Percentiles rank a stretch among this genome's conserved stretches.
phyloP scores from a whole-genome alignment of 2,888 invertebrate species.

The Phania funesta region DNA sequence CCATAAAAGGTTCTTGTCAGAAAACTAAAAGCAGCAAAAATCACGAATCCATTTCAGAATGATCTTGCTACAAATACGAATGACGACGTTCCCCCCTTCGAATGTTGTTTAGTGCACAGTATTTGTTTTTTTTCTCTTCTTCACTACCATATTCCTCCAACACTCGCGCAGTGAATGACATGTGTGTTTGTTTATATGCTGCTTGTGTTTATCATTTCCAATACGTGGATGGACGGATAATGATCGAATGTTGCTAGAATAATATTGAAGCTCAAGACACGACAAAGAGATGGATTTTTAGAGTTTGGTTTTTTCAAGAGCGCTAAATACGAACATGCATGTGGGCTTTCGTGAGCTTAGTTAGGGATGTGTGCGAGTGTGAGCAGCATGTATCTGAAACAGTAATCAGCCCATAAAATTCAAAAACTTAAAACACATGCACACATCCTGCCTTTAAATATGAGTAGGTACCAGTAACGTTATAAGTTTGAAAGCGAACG shows the following conservation, averaged over 20 bases:
- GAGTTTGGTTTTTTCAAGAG: too few species aligned
- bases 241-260: too few species aligned
- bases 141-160: conserved; percentile 15
- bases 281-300: too few species aligned
- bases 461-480: background rate
- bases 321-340: too few species aligned
- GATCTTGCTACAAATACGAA: conserved; percentile 11
- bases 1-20: conserved; percentile 52
- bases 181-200: conserved; percentile 1
- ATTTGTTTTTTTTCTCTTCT: background rate
- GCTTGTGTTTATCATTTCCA: conserved; percentile 56
- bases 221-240: conserved; percentile 56
- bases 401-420: too few species aligned
- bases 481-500: background rate
- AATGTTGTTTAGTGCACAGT: background rate
- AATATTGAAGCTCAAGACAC: too few species aligned
- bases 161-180: conserved; percentile 3
- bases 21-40: too few species aligned
- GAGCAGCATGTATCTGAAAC: too few species aligned
- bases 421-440: conserved; percentile 28
- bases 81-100: background rate
- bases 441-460: conserved; percentile 32
- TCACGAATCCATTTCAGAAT: conserved; percentile 39
- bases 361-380: too few species aligned
- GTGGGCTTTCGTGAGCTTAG: too few species aligned